Conservation (phyloP, 2,888 invertebrate species). For the Ryuthela nishihirai region DNA sequence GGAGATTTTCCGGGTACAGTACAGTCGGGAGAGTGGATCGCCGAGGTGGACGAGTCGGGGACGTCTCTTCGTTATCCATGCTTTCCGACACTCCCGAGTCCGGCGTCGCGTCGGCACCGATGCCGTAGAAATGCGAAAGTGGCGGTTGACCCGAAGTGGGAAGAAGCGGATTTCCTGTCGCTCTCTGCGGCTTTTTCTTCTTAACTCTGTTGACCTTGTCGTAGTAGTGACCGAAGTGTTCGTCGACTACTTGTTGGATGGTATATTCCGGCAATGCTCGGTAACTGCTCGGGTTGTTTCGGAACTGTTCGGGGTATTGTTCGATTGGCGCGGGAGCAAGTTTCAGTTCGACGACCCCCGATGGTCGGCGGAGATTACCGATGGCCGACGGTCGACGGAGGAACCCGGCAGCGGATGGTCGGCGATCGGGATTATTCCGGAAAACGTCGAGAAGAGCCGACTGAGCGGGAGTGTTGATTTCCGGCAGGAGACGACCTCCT, state of each 20-base stretch:
- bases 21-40: conserved; percentile 40
- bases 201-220: not conserved
- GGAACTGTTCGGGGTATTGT: not conserved
- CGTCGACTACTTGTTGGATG: conserved; percentile 62
- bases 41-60: conserved; percentile 35
- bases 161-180: too few relatives aligned
- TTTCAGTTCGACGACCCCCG: conserved; percentile 18
- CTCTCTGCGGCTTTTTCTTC: too few relatives aligned
- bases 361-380: conserved; percentile 17
- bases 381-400: conserved; percentile 22
- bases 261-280: conserved; percentile 40
- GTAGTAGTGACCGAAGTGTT: conserved; percentile 88
- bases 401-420: conserved; percentile 29
- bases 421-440: conserved; percentile 29
- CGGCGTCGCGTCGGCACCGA: conserved; percentile 42
- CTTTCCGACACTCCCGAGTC: conserved; percentile 44
- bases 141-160: too few relatives aligned
- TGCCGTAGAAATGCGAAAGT: conserved; percentile 30
- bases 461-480: conserved; percentile 2
- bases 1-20: conserved; percentile 16
- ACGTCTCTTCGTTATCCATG: conserved; percentile 42
- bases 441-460: conserved; percentile 34
- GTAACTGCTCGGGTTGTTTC: not conserved
- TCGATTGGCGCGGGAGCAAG: conserved; percentile 12
- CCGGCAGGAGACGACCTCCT: conserved; percentile 8